These are phyloP conservation scores for Heterodera carotae DNA, from an alignment of 1,140 invertebrate genomes.

Conservation along the genomic window DNA sequence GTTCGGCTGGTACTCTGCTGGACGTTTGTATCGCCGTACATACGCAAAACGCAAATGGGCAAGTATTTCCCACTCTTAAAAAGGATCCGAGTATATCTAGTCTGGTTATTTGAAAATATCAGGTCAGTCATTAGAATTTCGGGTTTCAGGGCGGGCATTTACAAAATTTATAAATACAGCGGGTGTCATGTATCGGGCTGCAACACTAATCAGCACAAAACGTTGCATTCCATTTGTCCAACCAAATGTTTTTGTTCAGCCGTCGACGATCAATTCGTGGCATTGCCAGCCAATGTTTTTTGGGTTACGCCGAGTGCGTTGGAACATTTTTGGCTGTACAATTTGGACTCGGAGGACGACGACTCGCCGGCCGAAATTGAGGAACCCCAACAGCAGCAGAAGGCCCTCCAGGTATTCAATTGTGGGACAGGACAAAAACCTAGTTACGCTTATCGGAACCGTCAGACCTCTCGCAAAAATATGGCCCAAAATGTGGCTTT, in stretches of 20 bases:
- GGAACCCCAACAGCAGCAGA: constrained; percentile 13
- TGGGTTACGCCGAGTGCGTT: constrained; percentile 17
- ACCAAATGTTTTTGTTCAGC: constrained; percentile 4
- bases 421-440: no score
- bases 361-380: constrained; percentile 30
- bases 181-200: no score
- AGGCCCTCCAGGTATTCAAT: background rate
- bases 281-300: constrained; percentile 24
- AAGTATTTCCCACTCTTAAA: no score
- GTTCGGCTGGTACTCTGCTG: constrained; percentile 15
- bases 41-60: constrained; percentile 4
- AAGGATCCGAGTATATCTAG: no score
- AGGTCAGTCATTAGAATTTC: no score
- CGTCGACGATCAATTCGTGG: constrained; percentile 14
- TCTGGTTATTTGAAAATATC: no score
- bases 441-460: no score
- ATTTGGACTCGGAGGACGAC: constrained; percentile 23
- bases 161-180: background rate
- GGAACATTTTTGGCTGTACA: constrained; percentile 30
- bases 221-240: background rate
- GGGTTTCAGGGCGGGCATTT: no score
- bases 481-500: background rate
- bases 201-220: no score
- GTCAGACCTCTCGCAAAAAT: background rate
- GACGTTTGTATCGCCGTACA: background rate